Percentiles rank a stretch among this genome's conserved stretches.
phyloP scores from a whole-genome alignment of 1,140 invertebrate genomes.

The Holcopasites calliopsidis region DNA sequence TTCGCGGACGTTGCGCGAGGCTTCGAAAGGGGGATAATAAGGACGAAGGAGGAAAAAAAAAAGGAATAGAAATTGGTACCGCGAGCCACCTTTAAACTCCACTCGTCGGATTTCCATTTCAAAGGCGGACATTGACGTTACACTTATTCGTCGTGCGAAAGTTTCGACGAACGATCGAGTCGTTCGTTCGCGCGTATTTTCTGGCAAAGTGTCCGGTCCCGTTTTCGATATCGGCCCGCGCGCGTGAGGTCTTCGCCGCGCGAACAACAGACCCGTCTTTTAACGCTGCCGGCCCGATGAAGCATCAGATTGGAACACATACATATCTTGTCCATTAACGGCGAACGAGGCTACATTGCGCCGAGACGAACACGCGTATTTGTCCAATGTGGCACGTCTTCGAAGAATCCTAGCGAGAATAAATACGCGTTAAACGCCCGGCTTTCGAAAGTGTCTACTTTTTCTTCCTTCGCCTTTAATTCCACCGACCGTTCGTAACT shows the following conservation, averaged over 20 bases:
- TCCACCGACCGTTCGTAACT: not conserved
- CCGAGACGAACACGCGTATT: conserved; percentile 31
- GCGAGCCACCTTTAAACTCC: conserved; percentile 2
- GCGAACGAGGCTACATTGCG: conserved; percentile 29
- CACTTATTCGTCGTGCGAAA: not conserved
- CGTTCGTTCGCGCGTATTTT: not conserved
- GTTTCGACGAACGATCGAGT: not conserved
- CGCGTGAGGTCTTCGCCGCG: not conserved
- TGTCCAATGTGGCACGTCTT: conserved; percentile 46
- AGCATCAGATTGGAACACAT: conserved; percentile 26
- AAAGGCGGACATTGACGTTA: not conserved
- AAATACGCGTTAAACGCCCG: conserved; percentile 37
- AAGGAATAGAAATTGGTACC: too few species aligned
- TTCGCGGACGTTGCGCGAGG: too few species aligned
- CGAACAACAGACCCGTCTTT: not conserved
- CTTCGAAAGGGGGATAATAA: too few species aligned
- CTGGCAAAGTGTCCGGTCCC: not conserved
- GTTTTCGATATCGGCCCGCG: not conserved
- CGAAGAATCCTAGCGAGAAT: conserved; percentile 40
- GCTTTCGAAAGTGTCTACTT: conserved; percentile 40
- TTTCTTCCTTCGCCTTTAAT: not conserved
- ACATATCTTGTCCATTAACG: conserved; percentile 35
- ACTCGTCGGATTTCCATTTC: not conserved
- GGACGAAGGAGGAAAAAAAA: too few species aligned
- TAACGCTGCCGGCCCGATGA: not conserved